phyloP scores from a whole-genome alignment of 2,797 vertebrate species.

The Petrocephalus schoutedeni region DNA sequence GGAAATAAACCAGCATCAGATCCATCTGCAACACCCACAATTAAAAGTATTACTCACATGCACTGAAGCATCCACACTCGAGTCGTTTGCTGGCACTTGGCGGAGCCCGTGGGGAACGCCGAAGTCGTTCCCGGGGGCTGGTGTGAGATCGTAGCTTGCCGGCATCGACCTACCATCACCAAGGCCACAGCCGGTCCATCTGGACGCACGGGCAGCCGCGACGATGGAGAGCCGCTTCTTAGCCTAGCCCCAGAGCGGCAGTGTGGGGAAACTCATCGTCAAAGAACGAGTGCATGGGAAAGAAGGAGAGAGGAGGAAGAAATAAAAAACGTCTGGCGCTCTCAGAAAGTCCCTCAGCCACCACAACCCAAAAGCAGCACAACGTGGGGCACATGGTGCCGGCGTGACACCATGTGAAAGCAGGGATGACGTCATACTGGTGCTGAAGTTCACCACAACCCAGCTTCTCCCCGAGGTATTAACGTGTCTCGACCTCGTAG shows the following conservation, averaged over 20 bases:
- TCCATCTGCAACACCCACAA: conserved; percentile 61
- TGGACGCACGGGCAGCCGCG: not conserved
- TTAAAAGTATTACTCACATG: conserved; percentile 65
- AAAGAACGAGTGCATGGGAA: not conserved
- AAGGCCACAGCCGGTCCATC: conserved; percentile 18
- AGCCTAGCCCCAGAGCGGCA: not conserved
- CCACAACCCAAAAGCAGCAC: not conserved
- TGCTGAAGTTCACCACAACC: not conserved
- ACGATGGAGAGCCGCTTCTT: not conserved
- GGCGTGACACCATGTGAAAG: not conserved
- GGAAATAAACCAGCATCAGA: conserved; percentile 56
- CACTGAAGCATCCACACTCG: conserved; percentile 54
- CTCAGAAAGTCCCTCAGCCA: not conserved
- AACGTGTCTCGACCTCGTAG: not conserved
- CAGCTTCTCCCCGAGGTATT: not conserved
- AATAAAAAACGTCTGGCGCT: not conserved
- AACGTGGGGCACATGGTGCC: not conserved
- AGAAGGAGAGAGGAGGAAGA: not conserved
- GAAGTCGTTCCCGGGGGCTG: not conserved
- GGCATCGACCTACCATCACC: conserved; percentile 13
- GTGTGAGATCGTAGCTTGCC: not conserved
- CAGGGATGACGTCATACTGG: not conserved
- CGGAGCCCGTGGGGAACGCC: conserved; percentile 18
- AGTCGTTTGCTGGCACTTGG: conserved; percentile 50
- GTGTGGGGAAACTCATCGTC: not conserved